A percentile compares a stretch with the other conserved stretches of the same genome.
phyloP scores from a whole-genome alignment of 2,888 invertebrate species.

The Leucania comma region DNA sequence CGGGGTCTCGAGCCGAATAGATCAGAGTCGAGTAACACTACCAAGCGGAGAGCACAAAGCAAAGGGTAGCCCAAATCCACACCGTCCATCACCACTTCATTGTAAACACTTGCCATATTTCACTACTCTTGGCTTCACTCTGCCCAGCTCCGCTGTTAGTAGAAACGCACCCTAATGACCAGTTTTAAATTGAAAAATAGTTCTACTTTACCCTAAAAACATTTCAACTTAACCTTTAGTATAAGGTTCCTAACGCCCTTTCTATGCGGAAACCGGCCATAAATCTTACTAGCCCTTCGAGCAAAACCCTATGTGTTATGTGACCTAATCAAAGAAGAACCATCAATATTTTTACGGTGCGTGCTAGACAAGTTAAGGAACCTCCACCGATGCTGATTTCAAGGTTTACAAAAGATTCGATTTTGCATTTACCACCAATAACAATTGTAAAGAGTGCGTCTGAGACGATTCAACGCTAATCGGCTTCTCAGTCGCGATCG shows the following conservation, averaged over 20 bases:
- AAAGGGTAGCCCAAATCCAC: too few species aligned
- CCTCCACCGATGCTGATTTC: not conserved
- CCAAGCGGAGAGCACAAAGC: too few species aligned
- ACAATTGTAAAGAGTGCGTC: not conserved
- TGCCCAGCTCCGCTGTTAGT: too few species aligned
- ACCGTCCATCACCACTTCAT: too few species aligned
- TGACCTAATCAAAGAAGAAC: not conserved
- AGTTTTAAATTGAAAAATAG: not conserved
- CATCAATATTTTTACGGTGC: not conserved
- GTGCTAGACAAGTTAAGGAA: not conserved
- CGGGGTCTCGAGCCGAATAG: too few species aligned
- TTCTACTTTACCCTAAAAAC: not conserved
- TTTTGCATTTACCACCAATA: slow-evolving; percentile 4
- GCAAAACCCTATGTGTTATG: not conserved
- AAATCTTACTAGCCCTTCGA: not conserved
- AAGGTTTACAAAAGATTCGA: not conserved
- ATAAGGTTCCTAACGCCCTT: not conserved
- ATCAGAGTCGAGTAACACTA: too few species aligned
- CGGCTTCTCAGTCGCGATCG: slow-evolving; percentile 27
- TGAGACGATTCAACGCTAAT: slow-evolving; percentile 23
- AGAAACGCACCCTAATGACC: too few species aligned
- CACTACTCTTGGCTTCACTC: too few species aligned
- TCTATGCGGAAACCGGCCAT: not conserved
- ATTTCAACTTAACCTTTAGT: not conserved
- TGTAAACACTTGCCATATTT: too few species aligned